Evolutionary conservation across 2,797 vertebrate genomes (phyloP).

Genomic region (Diglossa cyanea): DNA sequence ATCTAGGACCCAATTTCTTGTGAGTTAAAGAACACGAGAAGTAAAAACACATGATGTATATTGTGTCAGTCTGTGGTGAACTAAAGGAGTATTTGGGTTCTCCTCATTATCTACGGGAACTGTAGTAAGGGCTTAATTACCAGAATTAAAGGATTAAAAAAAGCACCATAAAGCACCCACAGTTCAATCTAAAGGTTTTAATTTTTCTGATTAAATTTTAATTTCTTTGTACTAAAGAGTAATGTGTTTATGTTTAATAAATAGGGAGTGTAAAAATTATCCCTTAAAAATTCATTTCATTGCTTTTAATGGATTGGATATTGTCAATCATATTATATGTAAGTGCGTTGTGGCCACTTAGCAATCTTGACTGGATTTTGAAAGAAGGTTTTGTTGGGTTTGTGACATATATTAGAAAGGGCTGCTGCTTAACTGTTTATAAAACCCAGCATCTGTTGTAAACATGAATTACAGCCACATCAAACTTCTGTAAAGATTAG

Average conservation of each 20-base stretch:
- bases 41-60: background rate
- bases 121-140: background rate
- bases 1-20: background rate
- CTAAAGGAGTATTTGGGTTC: background rate
- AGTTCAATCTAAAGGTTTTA: background rate
- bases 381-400: slow-evolving; percentile 11
- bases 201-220: slow-evolving; percentile 40
- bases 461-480: background rate
- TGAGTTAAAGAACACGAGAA: background rate
- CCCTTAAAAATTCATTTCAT: slow-evolving; percentile 27
- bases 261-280: slow-evolving; percentile 38
- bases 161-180: background rate
- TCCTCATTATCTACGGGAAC: background rate
- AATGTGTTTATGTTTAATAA: slow-evolving; percentile 51
- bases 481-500: background rate
- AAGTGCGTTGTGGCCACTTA: background rate
- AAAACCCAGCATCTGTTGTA: background rate
- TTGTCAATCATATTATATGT: background rate
- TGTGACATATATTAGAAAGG: background rate
- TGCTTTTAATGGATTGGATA: slow-evolving; percentile 30
- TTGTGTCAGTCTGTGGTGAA: background rate
- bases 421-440: background rate
- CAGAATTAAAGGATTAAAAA: background rate
- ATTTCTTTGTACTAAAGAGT: slow-evolving; percentile 41
- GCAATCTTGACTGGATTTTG: slow-evolving; percentile 4